Base-by-base conservation (phyloP, 2,113 vertebrate genomes). In the Onychostoma macrolepis region DNA sequence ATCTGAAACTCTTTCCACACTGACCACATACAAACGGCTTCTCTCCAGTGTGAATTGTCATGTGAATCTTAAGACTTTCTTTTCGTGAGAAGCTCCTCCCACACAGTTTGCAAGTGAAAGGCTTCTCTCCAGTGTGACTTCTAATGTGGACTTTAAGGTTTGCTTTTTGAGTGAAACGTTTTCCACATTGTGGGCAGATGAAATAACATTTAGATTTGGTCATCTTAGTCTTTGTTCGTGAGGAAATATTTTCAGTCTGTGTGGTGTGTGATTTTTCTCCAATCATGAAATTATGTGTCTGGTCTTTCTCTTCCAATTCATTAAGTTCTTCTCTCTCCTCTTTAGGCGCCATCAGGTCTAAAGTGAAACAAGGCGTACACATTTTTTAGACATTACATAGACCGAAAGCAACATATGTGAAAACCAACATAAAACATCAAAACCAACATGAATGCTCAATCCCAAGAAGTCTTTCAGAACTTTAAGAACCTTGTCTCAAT, bases 81-180 rank as follows among this genome's bases (percentile, higher is more conserved):
- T 65, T 65, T 30, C 63, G 63, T 13, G n/a, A 26, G 26, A 65
- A 65, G 12, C 63, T 65, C 26, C 12, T 65, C 1, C 26, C 63
- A 30, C 63, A 65, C 26, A 28, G 63, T 30, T 30, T 26, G 12
- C 63, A 65, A 10, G n/a, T 6, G 26, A 65, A 65, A 12, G n/a
- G 63, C 13, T 65, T 65, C 63, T 65, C 63, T 65, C n/a, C 63
- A 30, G 63, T 65, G 26, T 65, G 63, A 30, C 11, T 28, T 65
- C 63, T 65, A 26, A 65, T 26, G 63, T 65, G 63, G 63, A 65
- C 63, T 65, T 65, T 65, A 65, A 65, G 63, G 63, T 65, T 28
- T 15, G n/a, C 26, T 65, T 65, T 28, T 65, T 65, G 63, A 65
- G n/a, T 28, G 63, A 65, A 65, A 65, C 26, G n/a, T 28, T 65